Base-by-base conservation (phyloP, 2,113 vertebrate genomes). In the Eira barbara region DNA sequence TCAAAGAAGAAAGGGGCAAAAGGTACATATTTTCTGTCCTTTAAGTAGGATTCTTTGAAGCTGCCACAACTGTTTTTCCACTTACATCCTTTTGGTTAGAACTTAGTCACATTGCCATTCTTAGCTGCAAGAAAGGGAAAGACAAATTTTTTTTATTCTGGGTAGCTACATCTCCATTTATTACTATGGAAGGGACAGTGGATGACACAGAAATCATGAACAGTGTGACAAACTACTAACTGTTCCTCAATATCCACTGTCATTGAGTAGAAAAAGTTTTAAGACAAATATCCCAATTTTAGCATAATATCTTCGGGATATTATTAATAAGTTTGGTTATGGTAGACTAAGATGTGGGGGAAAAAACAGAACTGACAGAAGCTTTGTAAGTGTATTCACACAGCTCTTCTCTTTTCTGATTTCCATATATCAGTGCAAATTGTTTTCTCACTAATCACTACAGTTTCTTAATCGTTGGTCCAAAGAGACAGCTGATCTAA, bases 381-480 rank as follows among this genome's bases (percentile, higher is more conserved):
- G 20, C 31, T 92, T 3, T 83, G 2, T 55, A 6, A 61, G 18
- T n/a, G 5, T 97, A 89, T 74, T 96, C 18, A 78, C n/a, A 57
- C 13, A 88, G 49, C 78, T 49, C 27, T 67, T 89, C 14, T 81
- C 7, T 18, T 93, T 82, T 73, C 86, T 45, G 82, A 93, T 93
- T 69, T 91, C 45, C 9, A 9, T 81, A 14, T 86, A 27, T 74
- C 34, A 25, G 23, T 90, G 17, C 25, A 71, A n/a, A 89, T 80
- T 92, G 34, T 89, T 89, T 93, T 96, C 31, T 91, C 42, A 69
- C 25, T 93, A 49, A 55, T 42, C 47, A 91, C 69, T 94, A 3
- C 11, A 78, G 49, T 81, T 95, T 96, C 61, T 92, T 86, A 67
- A 76, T 80, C n/a, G 73, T 96, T 71, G 42, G 31, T 57, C n/a